Percentiles rank a stretch among this genome's conserved stretches.
phyloP scores from a whole-genome alignment of 1,140 invertebrate genomes.

The Apis laboriosa region DNA sequence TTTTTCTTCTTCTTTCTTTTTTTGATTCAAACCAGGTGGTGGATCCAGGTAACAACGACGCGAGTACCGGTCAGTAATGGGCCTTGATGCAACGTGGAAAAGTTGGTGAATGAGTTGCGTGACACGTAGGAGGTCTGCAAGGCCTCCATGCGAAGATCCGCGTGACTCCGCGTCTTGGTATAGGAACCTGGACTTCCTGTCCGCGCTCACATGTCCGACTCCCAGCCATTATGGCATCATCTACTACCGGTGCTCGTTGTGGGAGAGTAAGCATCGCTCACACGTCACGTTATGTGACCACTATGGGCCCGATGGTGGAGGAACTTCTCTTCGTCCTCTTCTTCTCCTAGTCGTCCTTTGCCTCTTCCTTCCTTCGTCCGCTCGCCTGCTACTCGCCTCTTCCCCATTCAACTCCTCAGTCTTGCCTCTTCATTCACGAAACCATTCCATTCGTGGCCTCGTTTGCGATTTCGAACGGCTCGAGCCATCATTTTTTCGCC shows the following conservation, averaged over 20 bases:
- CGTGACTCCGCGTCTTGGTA: slow-evolving; percentile 71
- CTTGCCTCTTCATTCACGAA: slow-evolving; percentile 53
- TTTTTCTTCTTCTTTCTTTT: slow-evolving; percentile 4
- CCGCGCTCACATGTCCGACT: slow-evolving; percentile 76
- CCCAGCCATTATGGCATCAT: slow-evolving; percentile 80
- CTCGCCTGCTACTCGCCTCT: slow-evolving; percentile 44
- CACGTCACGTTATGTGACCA: slow-evolving; percentile 77
- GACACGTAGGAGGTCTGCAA: slow-evolving; percentile 77
- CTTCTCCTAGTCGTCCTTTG: slow-evolving; percentile 52
- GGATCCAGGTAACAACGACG: neutral
- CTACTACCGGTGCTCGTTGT: slow-evolving; percentile 78
- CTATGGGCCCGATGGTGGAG: slow-evolving; percentile 63
- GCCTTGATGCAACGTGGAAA: slow-evolving; percentile 71
- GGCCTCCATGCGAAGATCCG: slow-evolving; percentile 80
- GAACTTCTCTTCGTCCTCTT: slow-evolving; percentile 50
- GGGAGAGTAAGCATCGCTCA: slow-evolving; percentile 80
- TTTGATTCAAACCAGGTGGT: neutral
- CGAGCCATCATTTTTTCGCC: neutral
- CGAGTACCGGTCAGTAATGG: slow-evolving; percentile 49
- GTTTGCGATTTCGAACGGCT: slow-evolving; percentile 41
- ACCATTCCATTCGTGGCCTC: neutral
- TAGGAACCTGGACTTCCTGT: slow-evolving; percentile 78
- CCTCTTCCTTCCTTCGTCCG: slow-evolving; percentile 38
- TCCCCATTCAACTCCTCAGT: slow-evolving; percentile 41
- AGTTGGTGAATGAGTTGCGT: slow-evolving; percentile 79